phyloP scores from a whole-genome alignment of 2,888 invertebrate genomes.

The Apotomis capreana region DNA sequence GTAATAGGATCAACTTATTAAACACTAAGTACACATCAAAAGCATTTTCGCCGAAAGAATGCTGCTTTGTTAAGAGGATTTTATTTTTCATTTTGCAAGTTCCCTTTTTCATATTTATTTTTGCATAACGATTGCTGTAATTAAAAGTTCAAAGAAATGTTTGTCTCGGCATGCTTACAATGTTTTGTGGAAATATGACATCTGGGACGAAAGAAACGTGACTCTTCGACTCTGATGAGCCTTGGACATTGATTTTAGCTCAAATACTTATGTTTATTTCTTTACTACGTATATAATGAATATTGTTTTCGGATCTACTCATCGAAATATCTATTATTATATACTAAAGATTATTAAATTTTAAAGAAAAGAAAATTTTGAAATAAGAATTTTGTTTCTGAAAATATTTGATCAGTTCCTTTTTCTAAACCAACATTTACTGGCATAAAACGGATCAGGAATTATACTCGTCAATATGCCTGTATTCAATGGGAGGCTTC shows the following conservation, averaged over 20 bases:
- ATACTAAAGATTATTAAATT: too few species aligned
- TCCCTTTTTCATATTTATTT: slow-evolving; percentile 48
- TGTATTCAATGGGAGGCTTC: too few species aligned
- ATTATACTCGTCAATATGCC: too few species aligned
- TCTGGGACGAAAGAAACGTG: not conserved
- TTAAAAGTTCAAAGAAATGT: slow-evolving; percentile 41
- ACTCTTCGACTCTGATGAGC: not conserved
- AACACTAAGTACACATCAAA: slow-evolving; percentile 83
- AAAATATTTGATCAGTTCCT: too few species aligned
- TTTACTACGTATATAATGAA: not conserved
- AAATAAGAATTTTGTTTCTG: too few species aligned
- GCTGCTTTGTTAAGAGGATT: slow-evolving; percentile 76
- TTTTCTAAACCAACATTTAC: too few species aligned
- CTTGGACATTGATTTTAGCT: not conserved
- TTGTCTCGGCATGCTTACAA: slow-evolving; percentile 29
- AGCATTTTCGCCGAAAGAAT: slow-evolving; percentile 73
- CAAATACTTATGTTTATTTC: not conserved
- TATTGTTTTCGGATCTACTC: too few species aligned
- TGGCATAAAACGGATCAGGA: too few species aligned
- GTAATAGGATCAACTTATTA: slow-evolving; percentile 84
- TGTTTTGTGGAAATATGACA: slow-evolving; percentile 21
- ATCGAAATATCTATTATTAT: too few species aligned
- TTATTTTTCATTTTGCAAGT: slow-evolving; percentile 53
- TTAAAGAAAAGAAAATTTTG: too few species aligned
- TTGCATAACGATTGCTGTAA: slow-evolving; percentile 39